These are phyloP conservation scores for Aphelenchoides besseyi DNA, from an alignment of 1,140 invertebrate genomes.

Conservation along the genomic window DNA sequence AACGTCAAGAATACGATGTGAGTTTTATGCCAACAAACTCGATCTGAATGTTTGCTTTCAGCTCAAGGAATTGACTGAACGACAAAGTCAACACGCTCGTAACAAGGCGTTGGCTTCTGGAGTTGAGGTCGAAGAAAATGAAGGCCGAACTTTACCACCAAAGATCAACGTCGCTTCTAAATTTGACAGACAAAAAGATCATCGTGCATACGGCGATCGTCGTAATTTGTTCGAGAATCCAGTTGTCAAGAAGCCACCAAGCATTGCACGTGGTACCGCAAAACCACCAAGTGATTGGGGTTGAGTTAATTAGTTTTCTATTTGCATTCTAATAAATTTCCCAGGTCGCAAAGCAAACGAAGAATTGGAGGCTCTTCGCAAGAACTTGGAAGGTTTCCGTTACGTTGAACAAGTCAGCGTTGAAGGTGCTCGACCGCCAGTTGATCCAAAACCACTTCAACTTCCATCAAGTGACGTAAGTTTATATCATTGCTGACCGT, in stretches of 20 bases:
- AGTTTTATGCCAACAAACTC: constrained; percentile 10
- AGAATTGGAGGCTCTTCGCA: constrained; percentile 49
- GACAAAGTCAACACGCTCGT: constrained; percentile 91
- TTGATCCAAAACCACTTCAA: constrained; percentile 65
- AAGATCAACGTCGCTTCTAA: constrained; percentile 98
- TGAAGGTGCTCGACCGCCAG: constrained; percentile 65
- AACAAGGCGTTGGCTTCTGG: constrained; percentile 94
- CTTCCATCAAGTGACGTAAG: constrained; percentile 4
- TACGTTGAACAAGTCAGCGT: constrained; percentile 54
- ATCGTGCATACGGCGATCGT: constrained; percentile 62
- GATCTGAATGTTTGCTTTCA: too few relatives aligned
- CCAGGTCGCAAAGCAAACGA: constrained; percentile 52
- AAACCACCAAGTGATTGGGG: constrained; percentile 42
- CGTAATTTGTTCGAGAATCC: constrained; percentile 38
- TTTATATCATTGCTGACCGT: too few relatives aligned
- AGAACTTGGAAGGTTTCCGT: constrained; percentile 51
- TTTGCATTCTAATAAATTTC: too few relatives aligned
- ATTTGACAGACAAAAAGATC: constrained; percentile 95
- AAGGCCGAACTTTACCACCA: constrained; percentile 69
- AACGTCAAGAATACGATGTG: constrained; percentile 77
- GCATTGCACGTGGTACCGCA: constrained; percentile 41
- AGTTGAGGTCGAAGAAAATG: constrained; percentile 66
- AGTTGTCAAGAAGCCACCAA: constrained; percentile 20
- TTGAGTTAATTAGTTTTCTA: constrained; percentile 35
- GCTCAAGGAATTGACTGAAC: constrained; percentile 97